Base-by-base conservation (phyloP, 2,113 vertebrate species). In the Nerophis ophidion region DNA sequence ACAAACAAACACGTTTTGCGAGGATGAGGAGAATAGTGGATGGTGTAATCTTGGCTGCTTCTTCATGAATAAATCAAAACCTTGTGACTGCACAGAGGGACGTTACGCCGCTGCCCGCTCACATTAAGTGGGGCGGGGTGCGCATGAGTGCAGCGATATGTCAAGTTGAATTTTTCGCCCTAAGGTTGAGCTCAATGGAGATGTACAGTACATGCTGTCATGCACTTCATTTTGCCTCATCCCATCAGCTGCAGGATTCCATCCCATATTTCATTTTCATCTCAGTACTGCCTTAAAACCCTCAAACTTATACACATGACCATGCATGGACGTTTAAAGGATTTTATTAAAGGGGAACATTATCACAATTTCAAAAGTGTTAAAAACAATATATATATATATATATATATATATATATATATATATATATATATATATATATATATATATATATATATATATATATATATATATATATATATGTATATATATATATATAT, bases 1-100 rank as follows among this genome's bases (percentile, higher is more conserved):
- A 73, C 35, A 58, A 19, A 57, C 48, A 48, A 3, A 13, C 60
- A 57, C 34, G 3, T 56, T 59, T 59, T 17, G 33, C n/a, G 57
- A 63, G 42, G 45, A 71, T 45, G 64, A 69, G 47, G n/a, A 40
- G 67, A 66, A 70, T 38, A 72, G 70, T 70, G 63, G 59, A 66
- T 26, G 26, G 65, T 56, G 56, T 60, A 60, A 71, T 66, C 63
- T 15, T 72, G 59, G 77, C 72, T 77, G 74, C 61, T 35, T 60
- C 12, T 74, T 71, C 46, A 81, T 85, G 77, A 81, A 86, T 85
- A 76, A 81, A 83, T 82, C 60, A 82, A 54, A 60, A 60, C 15
- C 66, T 73, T 66, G 45, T 66, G 66, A 70, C 62, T 75, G 76
- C 60, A 66, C 54, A 70, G 51, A 56, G 55, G 68, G 57, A 53